Evolutionary conservation across 2,797 vertebrate species (phyloP).

Genomic region (Pogonophryne albipinna): DNA sequence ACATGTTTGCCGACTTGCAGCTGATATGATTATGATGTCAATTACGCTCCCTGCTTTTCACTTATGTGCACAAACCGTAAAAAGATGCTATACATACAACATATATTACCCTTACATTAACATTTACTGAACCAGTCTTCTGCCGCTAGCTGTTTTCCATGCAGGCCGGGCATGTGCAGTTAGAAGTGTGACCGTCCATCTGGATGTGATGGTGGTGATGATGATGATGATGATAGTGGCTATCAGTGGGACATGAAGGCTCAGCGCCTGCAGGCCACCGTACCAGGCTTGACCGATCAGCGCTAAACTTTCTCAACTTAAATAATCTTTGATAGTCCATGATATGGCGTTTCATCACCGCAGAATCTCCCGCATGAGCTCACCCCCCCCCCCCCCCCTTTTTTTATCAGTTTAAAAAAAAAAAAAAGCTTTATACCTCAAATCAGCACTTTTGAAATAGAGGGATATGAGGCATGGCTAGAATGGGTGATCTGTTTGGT

Average conservation of each 20-base stretch:
- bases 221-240: constrained; percentile 3
- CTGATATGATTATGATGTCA: constrained; percentile 64
- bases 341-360: too few relatives aligned
- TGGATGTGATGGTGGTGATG: constrained; percentile 34
- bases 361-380: too few relatives aligned
- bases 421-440: too few relatives aligned
- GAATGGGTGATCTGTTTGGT: too few relatives aligned
- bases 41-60: constrained; percentile 10
- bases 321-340: too few relatives aligned
- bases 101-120: constrained; percentile 5
- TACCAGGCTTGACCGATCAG: constrained; percentile 8
- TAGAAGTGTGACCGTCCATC: constrained; percentile 40
- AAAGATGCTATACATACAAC: neutral
- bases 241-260: constrained; percentile 25
- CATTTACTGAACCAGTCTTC: neutral
- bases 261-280: constrained; percentile 25
- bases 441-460: too few relatives aligned
- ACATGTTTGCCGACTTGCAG: constrained; percentile 54
- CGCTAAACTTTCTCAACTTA: neutral
- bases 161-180: constrained; percentile 7
- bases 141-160: constrained; percentile 27
- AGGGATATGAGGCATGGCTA: too few relatives aligned
- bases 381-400: too few relatives aligned
- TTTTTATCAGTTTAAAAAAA: too few relatives aligned
- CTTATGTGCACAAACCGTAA: constrained; percentile 11